A percentile compares a stretch with the other conserved stretches of the same genome.
Conservation (phyloP, 1,140 invertebrate species). For the Calliopsis andreniformis region DNA sequence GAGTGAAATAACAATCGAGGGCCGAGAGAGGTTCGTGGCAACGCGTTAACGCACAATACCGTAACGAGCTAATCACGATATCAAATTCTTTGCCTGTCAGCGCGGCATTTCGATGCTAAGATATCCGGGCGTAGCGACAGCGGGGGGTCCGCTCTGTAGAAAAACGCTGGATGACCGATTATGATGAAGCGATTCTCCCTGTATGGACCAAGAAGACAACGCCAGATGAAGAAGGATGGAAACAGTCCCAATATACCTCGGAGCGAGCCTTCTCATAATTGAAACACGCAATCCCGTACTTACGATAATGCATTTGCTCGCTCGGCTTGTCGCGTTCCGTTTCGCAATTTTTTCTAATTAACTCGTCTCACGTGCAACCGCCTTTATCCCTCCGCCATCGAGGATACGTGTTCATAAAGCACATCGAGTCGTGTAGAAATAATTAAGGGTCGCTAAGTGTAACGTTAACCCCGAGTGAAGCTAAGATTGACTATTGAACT, state of each 20-base stretch:
- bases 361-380: conserved; percentile 27
- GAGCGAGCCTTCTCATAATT: conserved; percentile 73
- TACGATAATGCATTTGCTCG: conserved; percentile 70
- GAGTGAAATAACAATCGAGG: conserved; percentile 32
- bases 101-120: conserved; percentile 79
- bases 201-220: conserved; percentile 37
- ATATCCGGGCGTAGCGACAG: conserved; percentile 75
- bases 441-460: neutral
- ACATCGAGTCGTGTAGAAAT: neutral
- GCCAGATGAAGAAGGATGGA: conserved; percentile 57
- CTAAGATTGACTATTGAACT: too few species aligned
- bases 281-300: conserved; percentile 79
- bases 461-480: neutral
- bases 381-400: neutral
- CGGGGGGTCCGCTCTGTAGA: conserved; percentile 72
- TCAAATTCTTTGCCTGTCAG: conserved; percentile 81
- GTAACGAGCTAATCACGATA: conserved; percentile 80
- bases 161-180: conserved; percentile 80
- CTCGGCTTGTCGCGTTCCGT: conserved; percentile 5
- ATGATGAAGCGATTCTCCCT: conserved; percentile 80
- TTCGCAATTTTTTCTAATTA: conserved; percentile 49
- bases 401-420: neutral
- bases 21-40: conserved; percentile 55
- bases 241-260: conserved; percentile 67
- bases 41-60: conserved; percentile 74